Conservation (phyloP, 2,888 invertebrate genomes). For the Papilio gigon region DNA sequence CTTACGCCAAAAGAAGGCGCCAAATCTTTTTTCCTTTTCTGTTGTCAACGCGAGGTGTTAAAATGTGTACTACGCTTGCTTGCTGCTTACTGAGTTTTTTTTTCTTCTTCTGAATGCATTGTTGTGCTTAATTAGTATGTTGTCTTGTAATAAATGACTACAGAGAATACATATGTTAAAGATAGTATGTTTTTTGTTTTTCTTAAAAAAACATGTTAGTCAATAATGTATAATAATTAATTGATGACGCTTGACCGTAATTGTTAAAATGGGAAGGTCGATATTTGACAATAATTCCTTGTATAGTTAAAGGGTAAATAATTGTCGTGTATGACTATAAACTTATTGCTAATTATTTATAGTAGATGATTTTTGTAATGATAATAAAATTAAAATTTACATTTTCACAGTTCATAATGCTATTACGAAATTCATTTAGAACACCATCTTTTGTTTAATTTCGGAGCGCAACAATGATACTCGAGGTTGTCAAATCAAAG, state of each 20-base stretch:
- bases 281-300: no score
- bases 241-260: no score
- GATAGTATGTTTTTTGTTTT: neutral
- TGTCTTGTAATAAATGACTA: neutral
- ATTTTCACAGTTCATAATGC: neutral
- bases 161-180: neutral
- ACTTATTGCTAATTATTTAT: no score
- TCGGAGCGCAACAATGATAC: constrained; percentile 11
- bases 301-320: no score
- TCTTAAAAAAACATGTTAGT: neutral
- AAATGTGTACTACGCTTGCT: constrained; percentile 36
- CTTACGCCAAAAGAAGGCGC: constrained; percentile 38
- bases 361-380: no score
- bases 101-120: constrained; percentile 27
- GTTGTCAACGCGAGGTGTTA: constrained; percentile 41
- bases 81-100: constrained; percentile 22
- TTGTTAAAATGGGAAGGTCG: no score
- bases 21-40: constrained; percentile 33
- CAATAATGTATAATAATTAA: no score
- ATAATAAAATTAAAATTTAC: no score
- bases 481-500: constrained; percentile 10
- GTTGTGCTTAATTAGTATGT: constrained; percentile 25
- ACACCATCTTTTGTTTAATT: constrained; percentile 7
- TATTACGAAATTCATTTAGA: neutral
- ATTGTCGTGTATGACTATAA: no score